phyloP scores from a whole-genome alignment of 2,113 vertebrate genomes.

The Origma solitaria region DNA sequence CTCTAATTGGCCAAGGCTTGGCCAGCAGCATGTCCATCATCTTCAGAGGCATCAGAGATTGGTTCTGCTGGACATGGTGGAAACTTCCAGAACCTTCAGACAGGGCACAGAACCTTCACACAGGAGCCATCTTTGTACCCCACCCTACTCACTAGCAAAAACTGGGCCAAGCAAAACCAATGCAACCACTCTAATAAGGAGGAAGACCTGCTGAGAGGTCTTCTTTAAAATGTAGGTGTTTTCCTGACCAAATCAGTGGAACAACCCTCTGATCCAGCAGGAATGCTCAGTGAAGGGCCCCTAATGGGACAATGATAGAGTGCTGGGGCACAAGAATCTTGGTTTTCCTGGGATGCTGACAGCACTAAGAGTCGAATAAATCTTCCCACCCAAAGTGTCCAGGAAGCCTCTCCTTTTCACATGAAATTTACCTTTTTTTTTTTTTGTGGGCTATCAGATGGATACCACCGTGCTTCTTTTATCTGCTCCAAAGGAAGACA shows the following conservation, averaged over 20 bases:
- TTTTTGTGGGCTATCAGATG: background rate
- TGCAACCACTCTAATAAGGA: background rate
- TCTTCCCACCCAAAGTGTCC: background rate
- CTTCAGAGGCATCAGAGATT: no score
- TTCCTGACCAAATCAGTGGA: background rate
- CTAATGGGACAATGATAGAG: accelerated
- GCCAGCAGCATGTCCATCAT: no score
- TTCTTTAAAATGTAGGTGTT: background rate
- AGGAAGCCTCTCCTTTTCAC: background rate
- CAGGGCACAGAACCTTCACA: no score
- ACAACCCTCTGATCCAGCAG: background rate
- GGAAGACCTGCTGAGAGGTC: background rate
- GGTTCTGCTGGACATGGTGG: no score
- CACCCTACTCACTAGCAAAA: no score
- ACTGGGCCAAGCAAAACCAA: no score
- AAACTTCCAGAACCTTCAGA: no score
- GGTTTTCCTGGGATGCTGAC: background rate
- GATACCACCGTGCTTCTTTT: background rate
- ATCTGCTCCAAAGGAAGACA: background rate
- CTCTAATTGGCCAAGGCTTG: no score
- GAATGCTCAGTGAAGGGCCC: background rate
- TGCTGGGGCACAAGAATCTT: background rate
- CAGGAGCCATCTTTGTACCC: no score
- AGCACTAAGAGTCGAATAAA: background rate
- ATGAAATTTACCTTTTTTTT: background rate